Evolutionary conservation across 2,113 vertebrate genomes (phyloP).

Genomic region (Catharus minimus): DNA sequence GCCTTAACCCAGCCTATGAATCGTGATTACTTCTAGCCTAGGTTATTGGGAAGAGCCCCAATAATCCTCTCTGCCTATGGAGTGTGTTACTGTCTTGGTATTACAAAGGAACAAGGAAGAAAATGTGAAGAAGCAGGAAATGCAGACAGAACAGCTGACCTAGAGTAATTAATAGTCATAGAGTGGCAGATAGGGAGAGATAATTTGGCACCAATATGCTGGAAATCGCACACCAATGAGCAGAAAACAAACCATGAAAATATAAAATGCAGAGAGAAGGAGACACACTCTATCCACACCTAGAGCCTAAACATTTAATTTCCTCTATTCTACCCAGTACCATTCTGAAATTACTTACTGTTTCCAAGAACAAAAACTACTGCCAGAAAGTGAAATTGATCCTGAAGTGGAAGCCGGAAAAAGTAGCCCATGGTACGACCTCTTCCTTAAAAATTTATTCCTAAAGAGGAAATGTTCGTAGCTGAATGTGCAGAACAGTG

Average conservation of each 20-base stretch:
- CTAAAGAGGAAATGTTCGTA: neutral
- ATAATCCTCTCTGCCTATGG: neutral
- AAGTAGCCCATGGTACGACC: neutral
- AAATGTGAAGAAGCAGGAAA: neutral
- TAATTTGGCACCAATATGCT: neutral
- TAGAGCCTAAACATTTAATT: slow-evolving; percentile 20
- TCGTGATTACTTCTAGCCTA: neutral
- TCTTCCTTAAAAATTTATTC: neutral
- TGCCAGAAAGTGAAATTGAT: neutral
- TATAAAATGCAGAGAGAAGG: neutral
- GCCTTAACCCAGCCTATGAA: neutral
- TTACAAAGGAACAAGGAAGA: neutral
- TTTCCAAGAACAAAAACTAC: slow-evolving; percentile 1
- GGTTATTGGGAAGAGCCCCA: neutral
- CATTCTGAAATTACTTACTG: slow-evolving; percentile 7
- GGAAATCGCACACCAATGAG: neutral
- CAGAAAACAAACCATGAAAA: neutral
- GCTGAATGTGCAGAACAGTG: neutral
- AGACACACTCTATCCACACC: neutral
- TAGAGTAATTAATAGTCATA: neutral
- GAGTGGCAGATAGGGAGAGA: neutral
- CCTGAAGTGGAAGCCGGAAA: neutral
- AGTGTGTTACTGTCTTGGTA: neutral
- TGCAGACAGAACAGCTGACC: neutral
- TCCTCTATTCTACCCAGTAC: neutral